phyloP scores from a whole-genome alignment of 1,140 invertebrate genomes.

The Anastatus disparis region DNA sequence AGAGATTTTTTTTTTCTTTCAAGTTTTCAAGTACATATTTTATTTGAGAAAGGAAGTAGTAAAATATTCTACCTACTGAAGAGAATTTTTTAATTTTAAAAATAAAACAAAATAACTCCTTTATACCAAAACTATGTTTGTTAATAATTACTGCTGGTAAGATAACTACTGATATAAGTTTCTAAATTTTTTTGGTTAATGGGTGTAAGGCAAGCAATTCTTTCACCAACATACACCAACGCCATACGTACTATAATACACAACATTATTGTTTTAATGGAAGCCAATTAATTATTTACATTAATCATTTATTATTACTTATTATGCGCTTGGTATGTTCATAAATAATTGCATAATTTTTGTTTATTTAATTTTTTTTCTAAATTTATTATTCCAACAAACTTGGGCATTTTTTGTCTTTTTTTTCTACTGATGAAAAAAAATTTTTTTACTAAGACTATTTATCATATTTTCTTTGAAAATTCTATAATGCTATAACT shows the following conservation, averaged over 20 bases:
- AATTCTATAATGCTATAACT: not conserved
- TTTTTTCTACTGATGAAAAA: not conserved
- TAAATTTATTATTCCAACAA: slow-evolving; percentile 6
- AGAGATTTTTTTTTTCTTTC: no score
- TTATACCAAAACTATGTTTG: slow-evolving; percentile 37
- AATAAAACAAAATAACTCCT: not conserved
- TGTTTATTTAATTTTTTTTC: slow-evolving; percentile 1
- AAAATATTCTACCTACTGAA: slow-evolving; percentile 4
- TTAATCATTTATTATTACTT: slow-evolving; percentile 34
- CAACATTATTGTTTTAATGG: slow-evolving; percentile 63
- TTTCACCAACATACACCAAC: slow-evolving; percentile 62
- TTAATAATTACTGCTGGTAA: slow-evolving; percentile 29
- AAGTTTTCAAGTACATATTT: no score
- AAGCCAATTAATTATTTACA: slow-evolving; percentile 55
- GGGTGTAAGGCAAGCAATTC: slow-evolving; percentile 58
- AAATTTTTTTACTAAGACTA: no score
- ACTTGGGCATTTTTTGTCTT: not conserved
- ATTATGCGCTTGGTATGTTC: slow-evolving; percentile 33
- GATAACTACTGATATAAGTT: no score
- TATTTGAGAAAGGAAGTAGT: no score
- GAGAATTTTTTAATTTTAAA: not conserved
- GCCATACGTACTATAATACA: slow-evolving; percentile 64
- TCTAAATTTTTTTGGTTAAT: slow-evolving; percentile 52
- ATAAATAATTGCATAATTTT: slow-evolving; percentile 5
- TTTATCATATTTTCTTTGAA: slow-evolving; percentile 2